Conservation (phyloP, 2,888 invertebrate species). For the Philonicus albiceps region DNA sequence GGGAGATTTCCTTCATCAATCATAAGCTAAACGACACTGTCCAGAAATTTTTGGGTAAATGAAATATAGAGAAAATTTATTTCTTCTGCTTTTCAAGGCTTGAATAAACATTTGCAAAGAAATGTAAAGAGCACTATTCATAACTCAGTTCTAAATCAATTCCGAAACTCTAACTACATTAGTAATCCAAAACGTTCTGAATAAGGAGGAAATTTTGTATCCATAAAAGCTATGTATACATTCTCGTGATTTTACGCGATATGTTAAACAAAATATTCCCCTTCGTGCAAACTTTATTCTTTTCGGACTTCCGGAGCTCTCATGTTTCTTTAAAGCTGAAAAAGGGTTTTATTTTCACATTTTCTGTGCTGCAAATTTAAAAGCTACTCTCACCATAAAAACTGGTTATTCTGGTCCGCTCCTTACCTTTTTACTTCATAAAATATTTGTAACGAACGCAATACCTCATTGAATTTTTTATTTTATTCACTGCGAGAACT, state of each 20-base stretch:
- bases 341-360: background rate
- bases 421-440: background rate
- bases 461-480: background rate
- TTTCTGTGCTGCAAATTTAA: background rate
- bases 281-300: background rate
- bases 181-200: background rate
- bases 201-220: background rate
- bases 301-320: background rate
- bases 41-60: constrained; percentile 14
- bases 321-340: background rate
- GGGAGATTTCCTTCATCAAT: constrained; percentile 8
- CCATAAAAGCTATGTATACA: background rate
- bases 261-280: background rate
- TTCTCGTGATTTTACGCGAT: background rate
- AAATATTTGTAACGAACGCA: background rate
- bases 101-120: background rate
- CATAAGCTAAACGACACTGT: constrained; percentile 9
- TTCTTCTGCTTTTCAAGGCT: background rate
- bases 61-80: background rate
- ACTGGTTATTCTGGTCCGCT: background rate
- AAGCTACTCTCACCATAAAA: background rate
- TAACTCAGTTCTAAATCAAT: too few relatives aligned
- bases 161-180: background rate
- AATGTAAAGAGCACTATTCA: too few relatives aligned
- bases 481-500: background rate